Conservation (phyloP, 2,113 vertebrate species). For the Corythornis madagascariensis region DNA sequence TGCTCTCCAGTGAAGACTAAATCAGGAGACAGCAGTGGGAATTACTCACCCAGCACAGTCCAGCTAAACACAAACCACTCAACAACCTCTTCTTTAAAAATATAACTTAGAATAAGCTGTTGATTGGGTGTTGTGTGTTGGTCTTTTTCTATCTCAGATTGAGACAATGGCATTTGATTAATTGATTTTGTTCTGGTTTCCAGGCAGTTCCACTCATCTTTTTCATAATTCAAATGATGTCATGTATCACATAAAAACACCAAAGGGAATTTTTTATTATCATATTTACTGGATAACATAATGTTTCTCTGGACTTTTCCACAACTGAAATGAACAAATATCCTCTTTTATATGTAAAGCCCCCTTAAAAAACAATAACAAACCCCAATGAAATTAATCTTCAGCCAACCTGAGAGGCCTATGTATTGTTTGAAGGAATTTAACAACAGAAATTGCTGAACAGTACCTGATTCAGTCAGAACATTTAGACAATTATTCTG, state of each 20-base stretch:
- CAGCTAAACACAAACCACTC: accelerated
- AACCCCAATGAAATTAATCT: neutral
- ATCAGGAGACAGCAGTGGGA: neutral
- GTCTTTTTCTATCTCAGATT: neutral
- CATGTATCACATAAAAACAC: neutral
- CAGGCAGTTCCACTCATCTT: neutral
- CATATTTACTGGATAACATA: neutral
- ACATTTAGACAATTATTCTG: neutral
- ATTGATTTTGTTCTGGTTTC: neutral
- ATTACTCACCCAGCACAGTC: neutral
- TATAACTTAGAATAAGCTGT: neutral
- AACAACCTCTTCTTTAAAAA: neutral
- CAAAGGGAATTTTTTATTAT: neutral
- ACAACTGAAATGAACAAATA: neutral
- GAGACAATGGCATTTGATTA: neutral
- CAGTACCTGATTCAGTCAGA: neutral
- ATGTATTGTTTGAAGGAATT: neutral
- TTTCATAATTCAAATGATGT: neutral
- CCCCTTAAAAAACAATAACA: neutral
- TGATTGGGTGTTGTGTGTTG: neutral
- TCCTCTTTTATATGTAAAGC: neutral
- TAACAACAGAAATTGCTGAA: neutral
- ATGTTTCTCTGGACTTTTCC: neutral
- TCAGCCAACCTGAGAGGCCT: neutral
- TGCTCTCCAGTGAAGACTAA: neutral